Percentiles rank a stretch among this genome's conserved stretches.
phyloP scores from a whole-genome alignment of 1,140 invertebrate genomes.

The Brachionus calyciflorus region DNA sequence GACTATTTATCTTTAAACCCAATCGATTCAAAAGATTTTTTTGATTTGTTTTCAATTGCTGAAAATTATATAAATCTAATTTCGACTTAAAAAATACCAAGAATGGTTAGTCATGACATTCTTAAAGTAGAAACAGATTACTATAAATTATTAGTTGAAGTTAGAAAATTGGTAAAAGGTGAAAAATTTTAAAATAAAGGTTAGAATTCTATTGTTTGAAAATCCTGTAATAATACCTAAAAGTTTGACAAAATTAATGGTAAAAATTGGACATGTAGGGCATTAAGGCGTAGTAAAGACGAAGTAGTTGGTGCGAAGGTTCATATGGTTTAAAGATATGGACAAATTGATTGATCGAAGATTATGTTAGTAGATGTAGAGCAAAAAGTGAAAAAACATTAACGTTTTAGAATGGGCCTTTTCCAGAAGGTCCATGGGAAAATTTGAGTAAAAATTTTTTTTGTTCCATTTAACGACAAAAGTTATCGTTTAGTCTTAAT shows the following conservation, averaged over 20 bases:
- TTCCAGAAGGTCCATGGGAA: constrained; percentile 49
- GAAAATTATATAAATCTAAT: too few species aligned
- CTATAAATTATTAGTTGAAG: too few species aligned
- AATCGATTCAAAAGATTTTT: too few species aligned
- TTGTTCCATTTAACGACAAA: constrained; percentile 51
- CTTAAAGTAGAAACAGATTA: not conserved
- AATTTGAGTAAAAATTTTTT: constrained; percentile 52
- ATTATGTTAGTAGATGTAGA: constrained; percentile 47
- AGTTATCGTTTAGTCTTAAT: constrained; percentile 51
- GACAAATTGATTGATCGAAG: constrained; percentile 48
- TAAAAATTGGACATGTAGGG: constrained; percentile 48
- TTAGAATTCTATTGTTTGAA: constrained; percentile 39
- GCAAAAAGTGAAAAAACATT: constrained; percentile 46
- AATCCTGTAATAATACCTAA: constrained; percentile 48
- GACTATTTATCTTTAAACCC: too few species aligned
- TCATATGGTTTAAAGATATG: constrained; percentile 49
- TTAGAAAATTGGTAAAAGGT: too few species aligned
- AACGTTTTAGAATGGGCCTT: constrained; percentile 48
- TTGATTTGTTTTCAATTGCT: too few species aligned
- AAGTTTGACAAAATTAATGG: constrained; percentile 33
- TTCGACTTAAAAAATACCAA: too few species aligned
- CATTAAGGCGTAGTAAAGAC: constrained; percentile 50
- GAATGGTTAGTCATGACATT: too few species aligned
- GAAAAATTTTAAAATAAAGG: not conserved
- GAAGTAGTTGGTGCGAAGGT: constrained; percentile 48